Percentiles rank a stretch among this genome's conserved stretches.
phyloP scores from a whole-genome alignment of 2,888 invertebrate species.

The Plagiodera versicolora region DNA sequence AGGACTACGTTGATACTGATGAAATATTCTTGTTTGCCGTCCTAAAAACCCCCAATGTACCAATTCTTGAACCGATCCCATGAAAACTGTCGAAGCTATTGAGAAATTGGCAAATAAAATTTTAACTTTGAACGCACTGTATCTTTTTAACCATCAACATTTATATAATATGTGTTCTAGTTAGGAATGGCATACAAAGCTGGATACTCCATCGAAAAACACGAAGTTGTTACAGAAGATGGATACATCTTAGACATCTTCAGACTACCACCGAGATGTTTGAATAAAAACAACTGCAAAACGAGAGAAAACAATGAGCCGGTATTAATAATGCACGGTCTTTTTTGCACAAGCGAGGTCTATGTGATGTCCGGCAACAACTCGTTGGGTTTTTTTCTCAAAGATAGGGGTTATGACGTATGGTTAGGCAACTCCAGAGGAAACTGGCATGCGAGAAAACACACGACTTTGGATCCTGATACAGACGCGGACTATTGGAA shows the following conservation, averaged over 20 bases:
- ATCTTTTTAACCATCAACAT: background rate
- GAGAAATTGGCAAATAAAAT: too few relatives aligned
- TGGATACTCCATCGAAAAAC: conserved; percentile 65
- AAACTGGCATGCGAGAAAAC: conserved; percentile 57
- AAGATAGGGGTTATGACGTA: conserved; percentile 38
- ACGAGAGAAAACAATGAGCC: conserved; percentile 17
- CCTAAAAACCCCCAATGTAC: too few relatives aligned
- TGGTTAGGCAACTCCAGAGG: conserved; percentile 58
- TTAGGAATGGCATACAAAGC: conserved; percentile 56
- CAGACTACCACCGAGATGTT: conserved; percentile 60
- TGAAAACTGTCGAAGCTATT: too few relatives aligned
- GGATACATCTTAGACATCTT: conserved; percentile 76
- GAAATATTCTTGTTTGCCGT: too few relatives aligned
- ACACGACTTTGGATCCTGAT: conserved; percentile 44
- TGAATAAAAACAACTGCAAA: conserved; percentile 45
- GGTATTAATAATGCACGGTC: conserved; percentile 54
- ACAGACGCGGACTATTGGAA: conserved; percentile 20
- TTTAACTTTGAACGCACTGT: too few relatives aligned
- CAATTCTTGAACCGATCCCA: too few relatives aligned
- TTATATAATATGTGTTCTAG: conserved; percentile 50
- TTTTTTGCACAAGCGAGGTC: conserved; percentile 72
- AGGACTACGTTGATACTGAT: too few relatives aligned
- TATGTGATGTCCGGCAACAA: conserved; percentile 61
- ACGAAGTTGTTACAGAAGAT: conserved; percentile 69
- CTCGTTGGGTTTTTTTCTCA: conserved; percentile 30